Evolutionary conservation across 2,797 vertebrate genomes (phyloP).

Genomic region (Valencia hispanica): DNA sequence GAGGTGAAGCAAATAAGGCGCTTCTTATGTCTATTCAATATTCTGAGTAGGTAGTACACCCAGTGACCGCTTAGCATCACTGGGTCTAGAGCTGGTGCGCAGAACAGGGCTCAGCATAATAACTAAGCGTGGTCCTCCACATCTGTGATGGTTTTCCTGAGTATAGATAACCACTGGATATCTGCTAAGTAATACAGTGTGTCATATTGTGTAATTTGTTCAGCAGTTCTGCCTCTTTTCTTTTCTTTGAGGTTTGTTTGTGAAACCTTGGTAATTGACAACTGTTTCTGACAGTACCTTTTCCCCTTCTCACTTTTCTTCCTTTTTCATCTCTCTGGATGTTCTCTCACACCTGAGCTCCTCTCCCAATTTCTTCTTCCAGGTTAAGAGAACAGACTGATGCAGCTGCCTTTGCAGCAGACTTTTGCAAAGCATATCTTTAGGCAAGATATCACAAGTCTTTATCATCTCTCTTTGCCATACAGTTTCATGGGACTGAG

Average conservation of each 20-base stretch:
- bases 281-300: constrained; percentile 9
- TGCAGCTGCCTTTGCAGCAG: constrained; percentile 49
- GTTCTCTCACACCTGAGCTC: constrained; percentile 37
- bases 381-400: constrained; percentile 40
- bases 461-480: constrained; percentile 43
- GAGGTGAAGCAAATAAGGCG: neutral
- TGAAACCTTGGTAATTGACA: constrained; percentile 24
- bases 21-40: constrained; percentile 23
- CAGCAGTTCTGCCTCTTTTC: constrained; percentile 9
- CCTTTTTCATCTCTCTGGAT: constrained; percentile 27
- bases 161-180: constrained; percentile 10
- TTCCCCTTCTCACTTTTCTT: neutral
- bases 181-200: constrained; percentile 34
- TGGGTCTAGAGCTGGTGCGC: constrained; percentile 15
- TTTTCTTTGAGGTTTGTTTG: constrained; percentile 34
- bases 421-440: constrained; percentile 51
- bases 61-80: constrained; percentile 45
- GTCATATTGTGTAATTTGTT: constrained; percentile 15
- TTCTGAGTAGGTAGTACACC: constrained; percentile 23
- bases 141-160: constrained; percentile 16
- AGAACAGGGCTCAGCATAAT: constrained; percentile 21
- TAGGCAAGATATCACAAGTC: constrained; percentile 47
- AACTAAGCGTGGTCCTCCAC: constrained; percentile 15
- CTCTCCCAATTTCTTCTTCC: constrained; percentile 25
- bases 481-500: constrained; percentile 31